These are phyloP conservation scores for Micronycteris hirsuta DNA, from an alignment of 2,113 vertebrate species.

Conservation along the genomic window DNA sequence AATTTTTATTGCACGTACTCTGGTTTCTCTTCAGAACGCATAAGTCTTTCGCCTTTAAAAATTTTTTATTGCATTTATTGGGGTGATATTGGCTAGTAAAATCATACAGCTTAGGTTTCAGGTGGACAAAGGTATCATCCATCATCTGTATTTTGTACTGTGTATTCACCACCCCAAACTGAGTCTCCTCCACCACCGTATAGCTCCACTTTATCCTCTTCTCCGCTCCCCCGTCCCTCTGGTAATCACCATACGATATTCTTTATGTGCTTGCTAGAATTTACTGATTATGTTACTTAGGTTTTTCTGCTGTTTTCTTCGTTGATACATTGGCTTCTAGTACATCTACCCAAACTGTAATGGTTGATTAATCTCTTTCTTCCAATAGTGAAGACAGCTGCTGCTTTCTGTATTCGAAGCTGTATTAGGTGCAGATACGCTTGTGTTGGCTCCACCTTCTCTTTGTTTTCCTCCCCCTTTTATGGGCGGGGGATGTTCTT, in stretches of 20 bases:
- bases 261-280: background rate
- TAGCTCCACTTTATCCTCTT: background rate
- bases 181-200: background rate
- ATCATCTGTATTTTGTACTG: background rate
- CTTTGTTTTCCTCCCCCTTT: background rate
- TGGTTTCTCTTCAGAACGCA: too few species aligned
- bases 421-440: background rate
- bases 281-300: background rate
- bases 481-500: background rate
- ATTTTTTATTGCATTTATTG: background rate
- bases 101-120: background rate
- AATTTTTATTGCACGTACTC: too few species aligned
- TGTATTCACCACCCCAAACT: background rate
- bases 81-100: background rate
- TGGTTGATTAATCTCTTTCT: background rate
- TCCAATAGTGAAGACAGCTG: background rate
- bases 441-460: background rate
- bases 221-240: background rate
- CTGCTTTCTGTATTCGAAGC: background rate
- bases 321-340: background rate
- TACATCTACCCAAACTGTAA: background rate
- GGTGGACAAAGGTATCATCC: background rate
- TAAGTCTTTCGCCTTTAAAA: too few species aligned
- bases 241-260: background rate
- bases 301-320: conserved; percentile 12